Percentiles rank a stretch among this genome's conserved stretches.
phyloP scores from a whole-genome alignment of 2,113 vertebrate genomes.

The Tyrannus savana region DNA sequence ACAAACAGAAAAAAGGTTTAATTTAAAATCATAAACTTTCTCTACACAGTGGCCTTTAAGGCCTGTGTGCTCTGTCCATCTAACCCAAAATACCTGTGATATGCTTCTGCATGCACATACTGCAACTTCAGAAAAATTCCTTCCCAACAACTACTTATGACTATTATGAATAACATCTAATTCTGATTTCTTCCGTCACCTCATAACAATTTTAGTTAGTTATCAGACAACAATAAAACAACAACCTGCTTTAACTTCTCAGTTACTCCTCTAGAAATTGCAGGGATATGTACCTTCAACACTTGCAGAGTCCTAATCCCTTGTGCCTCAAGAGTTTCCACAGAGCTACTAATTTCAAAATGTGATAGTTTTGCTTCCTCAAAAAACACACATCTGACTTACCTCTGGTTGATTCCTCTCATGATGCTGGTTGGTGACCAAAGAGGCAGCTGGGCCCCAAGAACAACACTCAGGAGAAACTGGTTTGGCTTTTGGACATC shows the following conservation, averaged over 20 bases:
- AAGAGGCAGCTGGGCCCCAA: slow-evolving; percentile 93
- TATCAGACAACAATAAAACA: background rate
- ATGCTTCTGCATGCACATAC: background rate
- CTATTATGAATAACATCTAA: background rate
- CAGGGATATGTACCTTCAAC: background rate
- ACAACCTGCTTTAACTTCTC: background rate
- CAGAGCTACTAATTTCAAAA: background rate
- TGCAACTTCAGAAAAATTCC: background rate
- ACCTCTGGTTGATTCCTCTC: slow-evolving; percentile 98
- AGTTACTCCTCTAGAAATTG: background rate
- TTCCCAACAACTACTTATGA: background rate
- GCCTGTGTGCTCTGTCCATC: background rate
- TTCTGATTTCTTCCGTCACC: background rate
- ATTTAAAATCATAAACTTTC: background rate
- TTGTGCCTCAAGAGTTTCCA: background rate
- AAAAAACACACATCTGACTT: background rate
- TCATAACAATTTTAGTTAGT: background rate
- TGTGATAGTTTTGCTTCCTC: background rate
- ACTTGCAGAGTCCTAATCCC: background rate
- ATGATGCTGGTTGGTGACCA: slow-evolving; percentile 98
- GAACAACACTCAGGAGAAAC: slow-evolving; percentile 90
- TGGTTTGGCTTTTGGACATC: slow-evolving; percentile 96
- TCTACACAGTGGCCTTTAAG: background rate
- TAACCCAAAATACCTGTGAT: background rate
- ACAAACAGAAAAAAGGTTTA: background rate